phyloP scores from a whole-genome alignment of 2,797 vertebrate species.

The Microcaecilia unicolor region DNA sequence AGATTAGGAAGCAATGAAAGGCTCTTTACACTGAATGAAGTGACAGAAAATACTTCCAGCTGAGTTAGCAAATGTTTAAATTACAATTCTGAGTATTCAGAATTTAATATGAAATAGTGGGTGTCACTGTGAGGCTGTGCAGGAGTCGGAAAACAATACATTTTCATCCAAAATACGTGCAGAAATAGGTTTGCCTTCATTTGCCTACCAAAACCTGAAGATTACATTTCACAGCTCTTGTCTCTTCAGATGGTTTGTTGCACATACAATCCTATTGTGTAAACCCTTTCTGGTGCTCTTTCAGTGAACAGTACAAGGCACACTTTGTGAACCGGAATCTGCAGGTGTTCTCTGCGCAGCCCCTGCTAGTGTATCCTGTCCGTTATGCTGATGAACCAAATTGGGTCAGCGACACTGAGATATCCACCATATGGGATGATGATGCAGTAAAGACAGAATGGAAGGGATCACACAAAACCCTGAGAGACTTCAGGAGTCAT shows the following conservation, averaged over 20 bases:
- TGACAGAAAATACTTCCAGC: too few species aligned
- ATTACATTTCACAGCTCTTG: too few species aligned
- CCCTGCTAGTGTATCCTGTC: constrained; percentile 81
- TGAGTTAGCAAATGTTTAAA: too few species aligned
- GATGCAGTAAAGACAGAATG: constrained; percentile 75
- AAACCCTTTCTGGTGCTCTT: background rate
- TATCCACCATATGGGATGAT: constrained; percentile 89
- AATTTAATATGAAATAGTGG: too few species aligned
- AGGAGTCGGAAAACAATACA: too few species aligned
- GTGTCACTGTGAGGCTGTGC: too few species aligned
- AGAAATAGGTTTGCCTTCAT: too few species aligned
- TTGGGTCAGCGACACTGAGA: constrained; percentile 95
- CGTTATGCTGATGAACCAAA: constrained; percentile 80
- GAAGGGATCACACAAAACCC: constrained; percentile 82
- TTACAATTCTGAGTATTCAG: too few species aligned
- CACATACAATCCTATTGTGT: background rate
- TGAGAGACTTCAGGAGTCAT: constrained; percentile 56
- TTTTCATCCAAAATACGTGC: too few species aligned
- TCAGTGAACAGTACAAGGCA: constrained; percentile 78
- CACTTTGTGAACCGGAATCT: constrained; percentile 79
- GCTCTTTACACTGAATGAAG: too few species aligned
- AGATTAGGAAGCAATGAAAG: too few species aligned
- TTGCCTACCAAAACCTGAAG: too few species aligned
- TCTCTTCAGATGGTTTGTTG: background rate
- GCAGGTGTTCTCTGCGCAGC: constrained; percentile 73